phyloP scores from a whole-genome alignment of 2,888 invertebrate species.

The Nephrotoma flavescens region DNA sequence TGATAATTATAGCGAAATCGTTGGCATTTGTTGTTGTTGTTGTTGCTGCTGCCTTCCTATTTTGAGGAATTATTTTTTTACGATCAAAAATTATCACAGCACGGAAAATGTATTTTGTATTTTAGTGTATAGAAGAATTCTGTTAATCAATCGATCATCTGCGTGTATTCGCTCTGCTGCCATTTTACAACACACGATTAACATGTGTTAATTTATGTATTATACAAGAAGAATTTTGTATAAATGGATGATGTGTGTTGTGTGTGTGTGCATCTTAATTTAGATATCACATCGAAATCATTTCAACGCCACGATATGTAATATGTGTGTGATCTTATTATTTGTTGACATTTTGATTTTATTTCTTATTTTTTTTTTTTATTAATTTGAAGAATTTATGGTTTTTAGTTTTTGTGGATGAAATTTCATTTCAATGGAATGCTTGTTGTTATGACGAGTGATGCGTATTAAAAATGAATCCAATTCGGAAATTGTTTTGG shows the following conservation, averaged over 20 bases:
- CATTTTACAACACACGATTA: neutral
- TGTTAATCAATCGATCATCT: neutral
- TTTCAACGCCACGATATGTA: neutral
- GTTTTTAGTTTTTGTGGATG: neutral
- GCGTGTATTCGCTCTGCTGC: neutral
- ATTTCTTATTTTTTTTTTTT: neutral
- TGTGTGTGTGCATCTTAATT: neutral
- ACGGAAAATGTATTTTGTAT: neutral
- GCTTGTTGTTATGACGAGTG: neutral
- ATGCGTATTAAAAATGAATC: neutral
- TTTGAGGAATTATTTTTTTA: neutral
- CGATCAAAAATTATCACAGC: neutral
- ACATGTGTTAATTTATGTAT: neutral
- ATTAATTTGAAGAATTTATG: neutral
- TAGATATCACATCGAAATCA: neutral
- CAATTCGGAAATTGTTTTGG: neutral
- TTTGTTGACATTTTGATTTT: neutral
- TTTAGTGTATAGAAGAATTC: neutral
- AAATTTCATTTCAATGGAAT: neutral
- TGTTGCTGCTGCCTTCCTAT: neutral
- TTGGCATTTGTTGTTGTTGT: neutral
- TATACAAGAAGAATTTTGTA: neutral
- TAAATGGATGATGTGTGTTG: neutral
- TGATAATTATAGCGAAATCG: neutral
- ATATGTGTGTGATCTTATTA: neutral